Percentiles rank a stretch among this genome's conserved stretches.
Evolutionary conservation across 2,888 invertebrate genomes (phyloP).

Genomic region (Macaria notata): DNA sequence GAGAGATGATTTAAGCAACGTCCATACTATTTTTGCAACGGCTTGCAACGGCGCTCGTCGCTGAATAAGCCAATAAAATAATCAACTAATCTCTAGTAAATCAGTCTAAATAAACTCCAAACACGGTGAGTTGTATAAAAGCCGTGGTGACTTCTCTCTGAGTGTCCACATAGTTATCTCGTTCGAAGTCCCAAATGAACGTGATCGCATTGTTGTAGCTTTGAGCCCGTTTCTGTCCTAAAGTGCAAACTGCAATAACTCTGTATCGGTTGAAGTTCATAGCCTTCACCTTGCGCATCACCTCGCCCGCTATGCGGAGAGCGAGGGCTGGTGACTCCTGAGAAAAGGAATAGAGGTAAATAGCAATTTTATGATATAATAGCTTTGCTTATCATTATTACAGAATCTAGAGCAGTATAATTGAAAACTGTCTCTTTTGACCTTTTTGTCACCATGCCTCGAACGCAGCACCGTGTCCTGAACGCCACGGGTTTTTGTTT

Average conservation of each 20-base stretch:
- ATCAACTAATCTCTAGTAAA: background rate
- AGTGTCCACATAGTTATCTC: conserved; percentile 53
- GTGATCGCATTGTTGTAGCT: conserved; percentile 65
- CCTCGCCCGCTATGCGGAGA: conserved; percentile 52
- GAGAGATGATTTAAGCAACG: too few relatives aligned
- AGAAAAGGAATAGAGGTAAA: background rate
- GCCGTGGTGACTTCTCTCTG: conserved; percentile 48
- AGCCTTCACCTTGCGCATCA: conserved; percentile 56
- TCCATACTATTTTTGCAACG: too few relatives aligned
- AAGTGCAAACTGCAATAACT: conserved; percentile 56
- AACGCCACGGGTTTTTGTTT: too few relatives aligned
- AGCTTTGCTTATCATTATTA: too few relatives aligned
- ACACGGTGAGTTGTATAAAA: conserved; percentile 65
- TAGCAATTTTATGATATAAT: too few relatives aligned
- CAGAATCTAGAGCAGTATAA: too few relatives aligned
- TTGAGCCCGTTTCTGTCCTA: conserved; percentile 65
- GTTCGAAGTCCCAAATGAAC: conserved; percentile 65
- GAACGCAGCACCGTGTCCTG: too few relatives aligned
- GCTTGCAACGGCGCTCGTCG: too few relatives aligned
- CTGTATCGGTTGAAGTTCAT: conserved; percentile 63
- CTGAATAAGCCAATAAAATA: too few relatives aligned
- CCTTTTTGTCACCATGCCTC: too few relatives aligned
- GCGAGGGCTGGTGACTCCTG: conserved; percentile 46
- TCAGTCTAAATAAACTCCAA: conserved; percentile 64
- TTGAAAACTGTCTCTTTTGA: too few relatives aligned